Evolutionary conservation across 2,888 invertebrate species (phyloP).

Genomic region (Dioctria rufipes): DNA sequence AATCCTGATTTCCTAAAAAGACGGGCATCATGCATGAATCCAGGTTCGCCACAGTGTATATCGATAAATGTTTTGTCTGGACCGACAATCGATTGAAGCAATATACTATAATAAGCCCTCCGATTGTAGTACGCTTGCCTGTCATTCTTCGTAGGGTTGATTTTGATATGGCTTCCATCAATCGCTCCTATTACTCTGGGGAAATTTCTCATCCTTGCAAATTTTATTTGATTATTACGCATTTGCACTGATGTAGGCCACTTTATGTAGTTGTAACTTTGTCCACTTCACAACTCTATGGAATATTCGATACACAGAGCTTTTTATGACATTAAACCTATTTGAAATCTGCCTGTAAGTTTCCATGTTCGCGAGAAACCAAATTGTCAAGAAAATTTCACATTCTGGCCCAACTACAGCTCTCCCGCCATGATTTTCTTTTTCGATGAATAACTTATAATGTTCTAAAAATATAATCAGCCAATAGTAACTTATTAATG

Average conservation of each 20-base stretch:
- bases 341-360: background rate
- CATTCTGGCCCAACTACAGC: background rate
- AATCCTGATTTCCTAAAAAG: no score
- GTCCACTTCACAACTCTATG: background rate
- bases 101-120: no score
- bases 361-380: background rate
- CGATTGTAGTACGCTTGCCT: background rate
- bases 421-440: background rate
- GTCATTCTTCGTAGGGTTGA: no score
- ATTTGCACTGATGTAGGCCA: conserved; percentile 58
- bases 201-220: no score
- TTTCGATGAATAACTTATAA: background rate
- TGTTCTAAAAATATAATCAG: background rate
- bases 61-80: no score
- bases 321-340: background rate
- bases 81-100: no score
- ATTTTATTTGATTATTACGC: no score
- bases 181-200: no score
- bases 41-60: no score
- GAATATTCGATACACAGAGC: background rate
- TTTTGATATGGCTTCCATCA: no score
- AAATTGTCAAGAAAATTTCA: background rate
- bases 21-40: no score
- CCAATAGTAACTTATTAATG: no score
- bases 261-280: conserved; percentile 49